Evolutionary conservation across 2,113 vertebrate species (phyloP).

Genomic region (Ciconia maguari): DNA sequence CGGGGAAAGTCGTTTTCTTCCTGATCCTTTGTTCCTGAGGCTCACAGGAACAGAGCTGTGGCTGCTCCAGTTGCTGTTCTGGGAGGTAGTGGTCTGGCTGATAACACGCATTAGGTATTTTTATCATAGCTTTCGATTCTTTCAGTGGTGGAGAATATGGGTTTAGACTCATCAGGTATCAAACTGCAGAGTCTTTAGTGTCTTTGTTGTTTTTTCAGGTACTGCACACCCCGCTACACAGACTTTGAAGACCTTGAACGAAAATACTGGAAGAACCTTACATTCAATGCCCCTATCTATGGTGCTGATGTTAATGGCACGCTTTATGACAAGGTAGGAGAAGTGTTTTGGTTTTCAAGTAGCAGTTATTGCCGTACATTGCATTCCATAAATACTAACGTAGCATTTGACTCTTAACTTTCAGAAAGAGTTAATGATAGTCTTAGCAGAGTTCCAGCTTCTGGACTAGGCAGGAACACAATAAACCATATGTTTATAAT

Average conservation of each 20-base stretch:
- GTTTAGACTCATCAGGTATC: not conserved
- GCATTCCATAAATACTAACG: not conserved
- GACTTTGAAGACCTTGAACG: slow-evolving; percentile 95
- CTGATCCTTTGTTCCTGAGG: not conserved
- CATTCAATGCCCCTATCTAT: slow-evolving; percentile 93
- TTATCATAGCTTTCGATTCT: not conserved
- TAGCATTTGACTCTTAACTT: not conserved
- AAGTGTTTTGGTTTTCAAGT: not conserved
- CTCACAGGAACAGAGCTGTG: not conserved
- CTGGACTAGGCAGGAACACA: not conserved
- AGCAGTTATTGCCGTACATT: not conserved
- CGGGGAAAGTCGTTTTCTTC: not conserved
- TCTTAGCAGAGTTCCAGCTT: not conserved
- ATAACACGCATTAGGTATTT: not conserved
- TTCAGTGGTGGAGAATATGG: not conserved
- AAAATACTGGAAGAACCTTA: slow-evolving; percentile 98
- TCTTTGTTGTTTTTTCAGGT: slow-evolving; percentile 71
- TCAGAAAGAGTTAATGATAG: not conserved
- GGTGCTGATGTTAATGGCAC: slow-evolving; percentile 95
- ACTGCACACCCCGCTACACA: slow-evolving; percentile 86
- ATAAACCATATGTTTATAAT: not conserved
- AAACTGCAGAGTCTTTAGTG: not conserved
- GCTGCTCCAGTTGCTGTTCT: not conserved
- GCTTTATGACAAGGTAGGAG: slow-evolving; percentile 87
- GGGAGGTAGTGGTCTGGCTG: not conserved